These are phyloP conservation scores for Venusia cambrica DNA, from an alignment of 2,888 invertebrate genomes.

Conservation along the genomic window DNA sequence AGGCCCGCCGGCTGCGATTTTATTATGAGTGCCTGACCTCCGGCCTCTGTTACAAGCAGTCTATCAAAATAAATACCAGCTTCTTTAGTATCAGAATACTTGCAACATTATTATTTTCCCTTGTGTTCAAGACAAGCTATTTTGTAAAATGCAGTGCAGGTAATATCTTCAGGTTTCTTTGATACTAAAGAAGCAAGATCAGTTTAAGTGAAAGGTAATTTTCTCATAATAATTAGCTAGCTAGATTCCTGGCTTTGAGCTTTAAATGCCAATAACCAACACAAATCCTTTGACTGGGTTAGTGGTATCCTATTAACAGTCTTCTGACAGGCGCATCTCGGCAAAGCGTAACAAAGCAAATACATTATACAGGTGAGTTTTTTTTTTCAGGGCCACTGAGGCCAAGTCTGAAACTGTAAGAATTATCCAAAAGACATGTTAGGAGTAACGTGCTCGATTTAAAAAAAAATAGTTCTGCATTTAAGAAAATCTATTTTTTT, in stretches of 20 bases:
- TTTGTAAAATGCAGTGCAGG: slow-evolving; percentile 13
- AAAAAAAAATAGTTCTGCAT: too few relatives aligned
- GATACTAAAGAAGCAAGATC: slow-evolving; percentile 5
- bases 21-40: slow-evolving; percentile 13
- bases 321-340: too few relatives aligned
- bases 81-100: slow-evolving; percentile 38
- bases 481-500: too few relatives aligned
- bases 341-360: too few relatives aligned
- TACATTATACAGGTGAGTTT: too few relatives aligned
- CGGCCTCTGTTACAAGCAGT: slow-evolving; percentile 45
- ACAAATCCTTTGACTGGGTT: slow-evolving; percentile 10
- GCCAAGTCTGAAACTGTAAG: too few relatives aligned
- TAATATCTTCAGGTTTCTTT: slow-evolving; percentile 11
- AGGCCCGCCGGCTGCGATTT: slow-evolving; percentile 3
- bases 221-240: slow-evolving; percentile 7
- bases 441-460: too few relatives aligned
- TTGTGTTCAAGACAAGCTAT: slow-evolving; percentile 18
- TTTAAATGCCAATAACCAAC: slow-evolving; percentile 6
- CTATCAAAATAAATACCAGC: slow-evolving; percentile 51
- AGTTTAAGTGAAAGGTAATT: slow-evolving; percentile 4
- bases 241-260: slow-evolving; percentile 3
- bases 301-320: too few relatives aligned
- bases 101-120: slow-evolving; percentile 22
- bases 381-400: too few relatives aligned
- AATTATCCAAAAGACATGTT: too few relatives aligned